Evolutionary conservation across 2,113 vertebrate species (phyloP).

Genomic region (Anhinga rufa): DNA sequence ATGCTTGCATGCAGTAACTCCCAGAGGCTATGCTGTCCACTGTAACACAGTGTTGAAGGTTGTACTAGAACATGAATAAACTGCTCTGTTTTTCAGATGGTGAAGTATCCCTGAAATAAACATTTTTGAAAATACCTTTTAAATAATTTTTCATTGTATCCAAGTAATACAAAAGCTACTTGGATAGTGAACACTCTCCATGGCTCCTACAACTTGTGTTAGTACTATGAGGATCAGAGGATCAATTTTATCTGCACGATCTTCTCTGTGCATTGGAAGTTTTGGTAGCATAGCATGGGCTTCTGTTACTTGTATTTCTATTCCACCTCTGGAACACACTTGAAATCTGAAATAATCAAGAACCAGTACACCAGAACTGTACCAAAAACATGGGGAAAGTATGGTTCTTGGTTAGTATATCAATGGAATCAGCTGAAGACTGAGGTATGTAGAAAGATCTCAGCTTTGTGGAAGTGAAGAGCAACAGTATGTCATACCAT

Average conservation of each 20-base stretch:
- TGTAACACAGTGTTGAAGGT: neutral
- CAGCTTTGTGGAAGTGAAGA: neutral
- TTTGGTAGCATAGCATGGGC: accelerated
- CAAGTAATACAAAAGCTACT: neutral
- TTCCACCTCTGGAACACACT: neutral
- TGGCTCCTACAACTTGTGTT: accelerated
- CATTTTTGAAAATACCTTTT: neutral
- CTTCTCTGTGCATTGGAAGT: accelerated
- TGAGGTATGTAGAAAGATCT: neutral
- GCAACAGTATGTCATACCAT: neutral
- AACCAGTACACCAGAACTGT: neutral
- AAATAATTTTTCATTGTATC: neutral
- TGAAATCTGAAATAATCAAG: neutral
- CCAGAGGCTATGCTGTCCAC: neutral
- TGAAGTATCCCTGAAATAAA: neutral
- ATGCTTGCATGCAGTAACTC: neutral
- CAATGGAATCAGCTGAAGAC: neutral
- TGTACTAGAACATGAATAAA: neutral
- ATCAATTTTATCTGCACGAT: neutral
- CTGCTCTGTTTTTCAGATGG: neutral
- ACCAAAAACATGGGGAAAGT: neutral
- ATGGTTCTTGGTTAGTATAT: neutral
- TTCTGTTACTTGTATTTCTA: neutral
- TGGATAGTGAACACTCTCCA: neutral
- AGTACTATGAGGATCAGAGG: neutral